Evolutionary conservation across 2,888 invertebrate genomes (phyloP).

Genomic region (Latrodectus hesperus): DNA sequence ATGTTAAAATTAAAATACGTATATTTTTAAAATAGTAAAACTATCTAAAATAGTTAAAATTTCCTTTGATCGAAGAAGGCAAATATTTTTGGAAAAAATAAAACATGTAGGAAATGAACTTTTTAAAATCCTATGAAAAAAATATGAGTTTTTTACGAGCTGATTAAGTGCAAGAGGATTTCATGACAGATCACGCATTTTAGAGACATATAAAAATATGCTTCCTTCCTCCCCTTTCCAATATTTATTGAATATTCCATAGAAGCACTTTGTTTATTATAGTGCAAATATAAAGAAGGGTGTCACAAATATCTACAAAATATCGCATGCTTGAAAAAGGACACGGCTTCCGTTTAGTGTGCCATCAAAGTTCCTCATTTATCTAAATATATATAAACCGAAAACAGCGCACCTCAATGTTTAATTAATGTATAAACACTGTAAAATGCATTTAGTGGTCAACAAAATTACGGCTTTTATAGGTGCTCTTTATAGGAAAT

Average conservation of each 20-base stretch:
- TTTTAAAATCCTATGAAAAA: too few species aligned
- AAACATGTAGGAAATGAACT: too few species aligned
- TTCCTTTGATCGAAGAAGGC: neutral
- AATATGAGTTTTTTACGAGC: too few species aligned
- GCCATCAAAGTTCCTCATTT: neutral
- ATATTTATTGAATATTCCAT: conserved; percentile 50
- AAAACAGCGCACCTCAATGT: too few species aligned
- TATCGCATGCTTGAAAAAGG: conserved; percentile 27
- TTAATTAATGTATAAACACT: neutral
- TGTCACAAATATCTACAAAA: conserved; percentile 54
- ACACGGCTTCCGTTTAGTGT: conserved; percentile 11
- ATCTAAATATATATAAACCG: neutral
- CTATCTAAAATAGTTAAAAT: too few species aligned
- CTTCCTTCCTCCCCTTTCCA: conserved; percentile 38
- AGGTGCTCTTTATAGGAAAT: neutral
- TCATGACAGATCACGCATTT: conserved; percentile 45
- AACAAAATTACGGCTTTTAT: neutral
- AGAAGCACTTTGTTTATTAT: conserved; percentile 43
- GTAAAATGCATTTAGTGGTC: neutral
- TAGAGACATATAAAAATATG: conserved; percentile 66
- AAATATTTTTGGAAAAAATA: conserved; percentile 11
- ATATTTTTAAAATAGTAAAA: too few species aligned
- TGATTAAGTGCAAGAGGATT: conserved; percentile 12
- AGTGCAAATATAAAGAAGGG: conserved; percentile 56
- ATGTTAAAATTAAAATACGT: too few species aligned